phyloP scores from a whole-genome alignment of 2,888 invertebrate genomes.

The Linnaemya tessellans region DNA sequence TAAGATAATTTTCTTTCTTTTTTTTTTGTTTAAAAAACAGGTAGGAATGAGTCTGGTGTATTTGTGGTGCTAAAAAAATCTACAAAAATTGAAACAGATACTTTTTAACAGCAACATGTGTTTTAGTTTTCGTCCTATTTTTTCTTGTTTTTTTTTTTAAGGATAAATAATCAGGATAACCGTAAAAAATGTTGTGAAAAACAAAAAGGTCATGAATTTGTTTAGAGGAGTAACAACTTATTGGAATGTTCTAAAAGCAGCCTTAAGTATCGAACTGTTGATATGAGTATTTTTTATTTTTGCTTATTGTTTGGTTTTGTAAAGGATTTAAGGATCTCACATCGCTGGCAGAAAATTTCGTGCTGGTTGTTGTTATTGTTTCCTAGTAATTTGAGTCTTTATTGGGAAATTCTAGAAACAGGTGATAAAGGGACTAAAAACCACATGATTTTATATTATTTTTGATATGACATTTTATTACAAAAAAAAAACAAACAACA shows the following conservation, averaged over 20 bases:
- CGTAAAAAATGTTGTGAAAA: constrained; percentile 52
- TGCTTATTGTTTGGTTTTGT: constrained; percentile 53
- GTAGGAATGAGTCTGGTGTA: constrained; percentile 54
- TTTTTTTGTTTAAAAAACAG: constrained; percentile 57
- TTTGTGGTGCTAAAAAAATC: constrained; percentile 23
- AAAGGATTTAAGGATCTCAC: constrained; percentile 67
- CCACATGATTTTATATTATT: constrained; percentile 46
- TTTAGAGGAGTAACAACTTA: constrained; percentile 53
- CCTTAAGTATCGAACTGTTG: constrained; percentile 13
- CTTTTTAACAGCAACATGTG: constrained; percentile 65
- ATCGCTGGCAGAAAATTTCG: constrained; percentile 5
- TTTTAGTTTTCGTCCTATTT: constrained; percentile 21
- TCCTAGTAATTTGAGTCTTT: constrained; percentile 64
- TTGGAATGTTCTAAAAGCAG: constrained; percentile 60
- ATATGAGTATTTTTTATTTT: not conserved
- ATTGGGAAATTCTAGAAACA: constrained; percentile 66
- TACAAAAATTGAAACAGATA: constrained; percentile 61
- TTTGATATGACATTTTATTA: constrained; percentile 58
- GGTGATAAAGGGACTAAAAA: constrained; percentile 52
- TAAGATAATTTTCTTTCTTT: too few species aligned
- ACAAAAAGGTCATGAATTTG: constrained; percentile 14
- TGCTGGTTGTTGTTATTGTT: constrained; percentile 21
- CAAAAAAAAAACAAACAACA: not conserved
- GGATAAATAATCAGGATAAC: constrained; percentile 48
- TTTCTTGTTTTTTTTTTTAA: not conserved